Base-by-base conservation (phyloP, 1,140 invertebrate genomes). In the Pseudoatta argentina region DNA sequence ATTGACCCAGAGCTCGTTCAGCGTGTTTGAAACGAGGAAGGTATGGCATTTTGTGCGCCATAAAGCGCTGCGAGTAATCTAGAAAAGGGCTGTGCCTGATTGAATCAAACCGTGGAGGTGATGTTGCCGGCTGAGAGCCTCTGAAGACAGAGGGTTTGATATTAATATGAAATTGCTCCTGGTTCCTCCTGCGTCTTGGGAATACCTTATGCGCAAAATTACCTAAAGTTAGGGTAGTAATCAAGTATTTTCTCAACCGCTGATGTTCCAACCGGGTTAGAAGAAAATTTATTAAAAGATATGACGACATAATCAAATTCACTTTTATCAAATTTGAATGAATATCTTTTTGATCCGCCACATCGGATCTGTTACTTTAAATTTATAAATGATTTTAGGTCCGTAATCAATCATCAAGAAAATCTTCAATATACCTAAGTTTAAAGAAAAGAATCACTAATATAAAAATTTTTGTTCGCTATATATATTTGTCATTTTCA, bases 111-210 rank as follows among this genome's bases (percentile, higher is more conserved):
- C 55, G 51, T 8, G 44, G 5, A 53, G 21, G 44, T 55, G 77
- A 55, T 61, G 61, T 63, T 61, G 55, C 51, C 44, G 8, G 53
- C 69, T 16, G 12, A 72, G 44, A 24, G 48, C 34, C n/a, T 59
- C 57, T 30, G 57, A 79, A 63, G 67, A 87, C 51, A 82, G 48
- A 55, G 48, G 64, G 34, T 30, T 10, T 64, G 66, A 78, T 86
- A 89, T 89, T 90, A 90, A 90, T 85, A 85, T 57, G 86, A 90
- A 83, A 87, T 75, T 79, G 73, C 39, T 73, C 51, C 30, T 63
- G 44, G 63, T 57, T 61, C 73, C 21, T 79, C n/a, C 30, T 44
- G 18, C 27, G 18, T n/a, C 67, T 53, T 64, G 39, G 71, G 79
- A 51, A 78, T 73, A 44, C 48, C 85, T 87, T 61, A 14, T 16